A percentile compares a stretch with the other conserved stretches of the same genome.
phyloP scores from a whole-genome alignment of 1,140 invertebrate species.

The Pantala flavescens region DNA sequence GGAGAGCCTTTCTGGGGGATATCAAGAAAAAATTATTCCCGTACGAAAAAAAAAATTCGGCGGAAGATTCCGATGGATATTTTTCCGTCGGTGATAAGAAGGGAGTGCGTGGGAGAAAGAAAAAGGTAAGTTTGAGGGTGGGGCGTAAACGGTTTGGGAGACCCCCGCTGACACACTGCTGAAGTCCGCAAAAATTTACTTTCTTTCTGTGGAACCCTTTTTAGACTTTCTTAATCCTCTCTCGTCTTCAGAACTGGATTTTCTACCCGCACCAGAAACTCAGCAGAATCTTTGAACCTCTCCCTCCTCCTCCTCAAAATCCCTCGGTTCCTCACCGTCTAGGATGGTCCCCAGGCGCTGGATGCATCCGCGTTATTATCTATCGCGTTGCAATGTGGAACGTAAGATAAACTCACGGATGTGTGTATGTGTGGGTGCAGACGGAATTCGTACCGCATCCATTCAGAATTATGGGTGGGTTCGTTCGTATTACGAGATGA shows the following conservation, averaged over 20 bases:
- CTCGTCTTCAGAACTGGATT: not conserved
- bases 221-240: constrained; percentile 1
- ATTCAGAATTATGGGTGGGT: no score
- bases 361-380: no score
- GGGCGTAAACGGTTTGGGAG: not conserved
- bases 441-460: no score
- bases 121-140: not conserved
- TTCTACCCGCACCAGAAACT: not conserved
- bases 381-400: no score
- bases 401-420: no score
- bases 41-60: not conserved
- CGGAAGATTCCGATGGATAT: no score
- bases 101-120: not conserved
- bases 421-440: no score
- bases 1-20: no score
- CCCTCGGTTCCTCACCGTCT: no score
- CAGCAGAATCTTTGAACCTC: not conserved
- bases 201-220: not conserved
- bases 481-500: no score
- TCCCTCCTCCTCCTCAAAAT: not conserved
- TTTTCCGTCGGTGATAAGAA: not conserved
- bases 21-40: not conserved
- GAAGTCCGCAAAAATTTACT: constrained; percentile 1
- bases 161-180: not conserved
- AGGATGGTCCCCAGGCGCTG: no score